A percentile compares a stretch with the other conserved stretches of the same genome.
Evolutionary conservation across 2,888 invertebrate species (phyloP).

Genomic region (Eupithecia centaureata): DNA sequence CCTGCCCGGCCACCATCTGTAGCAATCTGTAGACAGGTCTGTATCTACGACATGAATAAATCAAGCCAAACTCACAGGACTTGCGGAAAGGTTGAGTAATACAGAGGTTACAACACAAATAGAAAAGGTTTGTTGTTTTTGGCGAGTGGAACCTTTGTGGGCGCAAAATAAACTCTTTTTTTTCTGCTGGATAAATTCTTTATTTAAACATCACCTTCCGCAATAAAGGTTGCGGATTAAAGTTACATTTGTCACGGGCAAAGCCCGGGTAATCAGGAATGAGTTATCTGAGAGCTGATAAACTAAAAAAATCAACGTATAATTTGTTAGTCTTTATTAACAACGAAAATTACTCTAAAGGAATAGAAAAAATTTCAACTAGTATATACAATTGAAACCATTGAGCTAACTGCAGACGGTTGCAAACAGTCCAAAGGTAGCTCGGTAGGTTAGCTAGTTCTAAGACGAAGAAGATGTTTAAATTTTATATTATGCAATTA

Average conservation of each 20-base stretch:
- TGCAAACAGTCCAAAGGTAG: too few species aligned
- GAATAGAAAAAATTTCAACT: too few species aligned
- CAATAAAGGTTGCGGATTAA: not conserved
- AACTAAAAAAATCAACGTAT: not conserved
- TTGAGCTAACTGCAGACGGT: too few species aligned
- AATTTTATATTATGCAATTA: too few species aligned
- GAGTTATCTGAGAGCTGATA: not conserved
- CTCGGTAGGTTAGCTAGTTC: too few species aligned
- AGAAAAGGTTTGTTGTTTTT: conserved; percentile 19
- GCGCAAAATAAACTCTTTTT: not conserved
- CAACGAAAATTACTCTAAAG: too few species aligned
- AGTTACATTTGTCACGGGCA: not conserved
- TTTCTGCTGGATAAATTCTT: not conserved
- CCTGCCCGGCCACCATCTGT: conserved; percentile 51
- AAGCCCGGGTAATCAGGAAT: too few species aligned
- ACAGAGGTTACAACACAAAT: conserved; percentile 33
- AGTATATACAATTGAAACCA: too few species aligned
- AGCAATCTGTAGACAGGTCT: conserved; percentile 4
- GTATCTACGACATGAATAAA: conserved; percentile 52
- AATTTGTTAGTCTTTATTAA: too few species aligned
- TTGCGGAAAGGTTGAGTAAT: conserved; percentile 34
- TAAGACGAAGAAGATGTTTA: too few species aligned
- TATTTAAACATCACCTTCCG: not conserved
- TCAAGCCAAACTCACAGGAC: conserved; percentile 47
- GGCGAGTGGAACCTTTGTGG: not conserved